Evolutionary conservation across 2,797 vertebrate genomes (phyloP), one percentile per base, ranked within the genome.

Genomic region (Neopelma chrysocephalum): DNA sequence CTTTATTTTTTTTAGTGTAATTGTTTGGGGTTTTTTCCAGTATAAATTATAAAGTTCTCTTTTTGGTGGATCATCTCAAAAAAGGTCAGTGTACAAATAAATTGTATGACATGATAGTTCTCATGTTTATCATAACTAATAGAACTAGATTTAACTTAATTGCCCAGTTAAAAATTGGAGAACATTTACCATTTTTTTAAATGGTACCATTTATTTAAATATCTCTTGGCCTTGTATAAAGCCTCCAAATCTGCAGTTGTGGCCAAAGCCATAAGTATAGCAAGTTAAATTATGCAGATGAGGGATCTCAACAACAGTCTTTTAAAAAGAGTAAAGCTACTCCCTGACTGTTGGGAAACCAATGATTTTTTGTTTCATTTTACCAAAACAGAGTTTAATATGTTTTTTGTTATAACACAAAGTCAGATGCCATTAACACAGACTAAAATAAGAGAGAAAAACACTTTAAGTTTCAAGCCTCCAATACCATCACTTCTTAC

Each of bases 11-110:
- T 64, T 9, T 34, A 45, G 12, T 47, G 50, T 15, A 38, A 87
- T 48, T 45, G 7, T 17, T 71, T 6, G 7, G 21, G 2, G 4
- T 0, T 0, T 56, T 69, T n/a, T 9, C 36, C 54, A 58, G 53
- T 12, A 47, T 17, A 12, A 51, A 11, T 10, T 50, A 80, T 5
- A 5, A 62, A 70, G 20, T 10, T 57, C 7, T 26, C 20, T 48
- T 20, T 45, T 64, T 7, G 47, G 32, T 3, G 7, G 3, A 17
- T 53, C 3, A 36, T n/a, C 23, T 45, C 18, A 64, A 70, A 77
- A 57, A 40, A 61, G 2, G 26, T 6, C 21, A 16, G 3, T 2
- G 14, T 61, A 73, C 15, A 87, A 82, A 62, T 53, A 51, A 82
- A 57, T 19, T 3, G 2, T 15, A 14, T 26, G 14, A 54, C 70